Percentiles rank a stretch among this genome's conserved stretches.
These are phyloP conservation scores for Lissocephala sabroskyi DNA, from an alignment of 2,888 invertebrate genomes.

Conservation along the genomic window DNA sequence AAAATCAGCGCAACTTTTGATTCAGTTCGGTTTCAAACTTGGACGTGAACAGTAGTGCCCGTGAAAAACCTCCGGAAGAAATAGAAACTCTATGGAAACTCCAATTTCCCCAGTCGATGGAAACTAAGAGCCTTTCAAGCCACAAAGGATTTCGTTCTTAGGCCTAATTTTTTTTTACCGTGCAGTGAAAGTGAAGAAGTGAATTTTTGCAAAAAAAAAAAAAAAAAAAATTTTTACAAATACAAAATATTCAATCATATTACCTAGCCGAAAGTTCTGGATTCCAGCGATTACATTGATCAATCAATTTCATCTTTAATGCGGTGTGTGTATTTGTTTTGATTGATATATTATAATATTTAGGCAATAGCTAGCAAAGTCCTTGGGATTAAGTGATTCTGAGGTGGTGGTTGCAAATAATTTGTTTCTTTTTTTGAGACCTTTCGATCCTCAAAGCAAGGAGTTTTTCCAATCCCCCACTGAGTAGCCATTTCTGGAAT, in stretches of 20 bases:
- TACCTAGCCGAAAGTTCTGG: too few relatives aligned
- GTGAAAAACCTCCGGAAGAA: conserved; percentile 26
- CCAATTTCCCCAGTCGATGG: neutral
- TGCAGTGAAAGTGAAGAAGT: neutral
- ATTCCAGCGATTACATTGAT: too few relatives aligned
- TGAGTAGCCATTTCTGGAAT: too few relatives aligned
- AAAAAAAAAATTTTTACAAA: neutral
- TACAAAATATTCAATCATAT: neutral
- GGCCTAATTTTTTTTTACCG: conserved; percentile 2
- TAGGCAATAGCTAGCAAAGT: neutral
- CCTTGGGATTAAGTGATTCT: neutral
- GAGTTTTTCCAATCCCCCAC: too few relatives aligned
- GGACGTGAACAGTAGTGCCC: conserved; percentile 58
- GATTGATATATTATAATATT: conserved; percentile 14
- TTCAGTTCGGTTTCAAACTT: conserved; percentile 69
- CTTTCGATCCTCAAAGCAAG: too few relatives aligned
- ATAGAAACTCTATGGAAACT: neutral
- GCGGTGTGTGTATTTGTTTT: conserved; percentile 62
- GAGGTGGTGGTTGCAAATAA: too few relatives aligned
- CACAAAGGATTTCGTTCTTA: too few relatives aligned
- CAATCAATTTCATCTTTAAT: conserved; percentile 58
- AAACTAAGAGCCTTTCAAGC: neutral
- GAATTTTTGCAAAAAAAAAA: neutral
- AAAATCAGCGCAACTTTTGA: conserved; percentile 58
- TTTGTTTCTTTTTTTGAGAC: too few relatives aligned